Conservation (phyloP, 2,113 vertebrate species). For the Camelus dromedarius region DNA sequence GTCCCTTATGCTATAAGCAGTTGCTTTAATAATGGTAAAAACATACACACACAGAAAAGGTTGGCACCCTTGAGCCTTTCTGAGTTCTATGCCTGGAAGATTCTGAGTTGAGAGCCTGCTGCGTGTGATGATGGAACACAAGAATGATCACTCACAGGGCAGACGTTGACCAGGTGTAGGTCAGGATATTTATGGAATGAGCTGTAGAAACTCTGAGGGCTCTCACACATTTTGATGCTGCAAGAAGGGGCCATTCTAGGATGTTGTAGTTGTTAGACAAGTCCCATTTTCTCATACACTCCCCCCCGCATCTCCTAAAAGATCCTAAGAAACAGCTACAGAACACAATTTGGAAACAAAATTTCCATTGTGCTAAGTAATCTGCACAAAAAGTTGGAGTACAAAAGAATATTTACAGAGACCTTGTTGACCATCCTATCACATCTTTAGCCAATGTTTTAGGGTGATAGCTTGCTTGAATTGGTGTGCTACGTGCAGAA, state of each 20-base stretch:
- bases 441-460: background rate
- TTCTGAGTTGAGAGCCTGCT: background rate
- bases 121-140: background rate
- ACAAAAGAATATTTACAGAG: background rate
- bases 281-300: background rate
- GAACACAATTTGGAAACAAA: background rate
- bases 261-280: background rate
- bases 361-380: background rate
- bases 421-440: background rate
- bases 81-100: background rate
- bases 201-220: background rate
- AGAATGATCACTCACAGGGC: background rate
- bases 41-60: background rate
- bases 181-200: background rate
- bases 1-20: background rate
- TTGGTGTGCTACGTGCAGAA: background rate
- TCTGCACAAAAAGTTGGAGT: background rate
- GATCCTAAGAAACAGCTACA: background rate
- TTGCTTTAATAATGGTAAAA: background rate
- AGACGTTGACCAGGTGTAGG: rapidly evolving
- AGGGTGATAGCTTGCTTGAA: background rate
- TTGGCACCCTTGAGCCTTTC: background rate
- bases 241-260: background rate
- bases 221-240: background rate
- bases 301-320: background rate